Evolutionary conservation across 2,888 invertebrate genomes (phyloP), one percentile per base, ranked within the genome.

Genomic region (Eristalis intricaria): DNA sequence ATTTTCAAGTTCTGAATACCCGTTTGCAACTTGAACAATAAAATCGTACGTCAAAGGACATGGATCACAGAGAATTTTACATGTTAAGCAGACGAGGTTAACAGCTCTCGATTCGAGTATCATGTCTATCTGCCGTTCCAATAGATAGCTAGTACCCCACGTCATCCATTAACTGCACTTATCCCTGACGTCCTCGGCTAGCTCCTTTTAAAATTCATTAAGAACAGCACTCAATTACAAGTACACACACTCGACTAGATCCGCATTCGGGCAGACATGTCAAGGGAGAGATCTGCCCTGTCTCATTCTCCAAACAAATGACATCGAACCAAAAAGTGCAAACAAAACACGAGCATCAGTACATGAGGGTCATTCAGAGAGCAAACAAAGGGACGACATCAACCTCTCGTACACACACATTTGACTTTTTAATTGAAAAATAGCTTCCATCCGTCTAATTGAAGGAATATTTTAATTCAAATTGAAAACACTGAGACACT

Each of bases 351-450:
- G 81, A 85, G 85, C 73, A 85, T 82, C 85, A 58, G 58, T 64
- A 60, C 26, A 73, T 81, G 81, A 77, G 82, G 85, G 81, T 85
- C 85, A 85, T 85, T 81, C 76, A 74, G 61, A 73, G 73, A 69
- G 58, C 77, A 85, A 85, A 82, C 85, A 85, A 85, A 77, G 69
- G 77, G 69, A 85, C 71, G 81, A 81, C 71, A 56, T 29, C 32
- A 32, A 32, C 32, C 32, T 19, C 19, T 43, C 4, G 4, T n/a
- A 19, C 68, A 71, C 71, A 80, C 66, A 73, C 68, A 64, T 85
- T 85, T 77, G 85, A 85, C 81, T 85, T 85, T 85, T 81, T 85
- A 85, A 85, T 85, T 85, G 82, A 73, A 85, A 85, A 85, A 81
- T 85, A 81, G 77, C 76, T 77, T 81, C 73, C 77, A 85, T 81